These are phyloP conservation scores for Magallana nippona DNA, from an alignment of 2,888 invertebrate species.

Conservation along the genomic window DNA sequence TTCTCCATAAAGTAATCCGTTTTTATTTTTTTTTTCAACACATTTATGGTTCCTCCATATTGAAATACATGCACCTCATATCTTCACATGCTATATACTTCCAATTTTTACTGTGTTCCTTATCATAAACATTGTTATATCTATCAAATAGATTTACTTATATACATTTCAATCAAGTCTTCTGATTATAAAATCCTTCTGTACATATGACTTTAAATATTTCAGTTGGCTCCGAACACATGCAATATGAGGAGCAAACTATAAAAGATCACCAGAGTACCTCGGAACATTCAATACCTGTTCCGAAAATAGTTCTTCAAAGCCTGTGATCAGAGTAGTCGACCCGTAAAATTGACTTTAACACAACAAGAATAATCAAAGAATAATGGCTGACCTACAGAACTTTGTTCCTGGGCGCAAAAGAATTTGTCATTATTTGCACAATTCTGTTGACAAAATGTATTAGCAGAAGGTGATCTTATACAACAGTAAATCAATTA, in stretches of 20 bases:
- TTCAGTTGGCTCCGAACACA: not conserved
- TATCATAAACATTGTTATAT: too few species aligned
- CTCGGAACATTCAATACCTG: conserved; percentile 26
- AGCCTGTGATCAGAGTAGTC: not conserved
- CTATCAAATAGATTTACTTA: too few species aligned
- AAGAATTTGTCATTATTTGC: conserved; percentile 33
- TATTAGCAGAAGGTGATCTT: conserved; percentile 19
- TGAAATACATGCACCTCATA: not conserved
- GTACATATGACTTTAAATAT: not conserved
- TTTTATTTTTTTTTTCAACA: too few species aligned
- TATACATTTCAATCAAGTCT: too few species aligned
- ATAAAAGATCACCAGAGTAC: conserved; percentile 21
- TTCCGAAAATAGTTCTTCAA: conserved; percentile 6
- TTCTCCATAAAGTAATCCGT: not conserved
- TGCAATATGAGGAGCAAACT: conserved; percentile 13
- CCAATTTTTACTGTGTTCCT: not conserved
- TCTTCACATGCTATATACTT: not conserved
- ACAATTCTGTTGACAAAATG: conserved; percentile 26
- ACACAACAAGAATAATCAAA: conserved; percentile 23
- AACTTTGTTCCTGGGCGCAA: conserved; percentile 30
- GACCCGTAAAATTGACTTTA: conserved; percentile 32
- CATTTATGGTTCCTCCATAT: conserved; percentile 15
- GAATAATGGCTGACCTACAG: conserved; percentile 27
- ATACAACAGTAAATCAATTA: conserved; percentile 15
- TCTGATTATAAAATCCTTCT: too few species aligned